Evolutionary conservation across 2,113 vertebrate genomes (phyloP).

Genomic region (Verasper variegatus): DNA sequence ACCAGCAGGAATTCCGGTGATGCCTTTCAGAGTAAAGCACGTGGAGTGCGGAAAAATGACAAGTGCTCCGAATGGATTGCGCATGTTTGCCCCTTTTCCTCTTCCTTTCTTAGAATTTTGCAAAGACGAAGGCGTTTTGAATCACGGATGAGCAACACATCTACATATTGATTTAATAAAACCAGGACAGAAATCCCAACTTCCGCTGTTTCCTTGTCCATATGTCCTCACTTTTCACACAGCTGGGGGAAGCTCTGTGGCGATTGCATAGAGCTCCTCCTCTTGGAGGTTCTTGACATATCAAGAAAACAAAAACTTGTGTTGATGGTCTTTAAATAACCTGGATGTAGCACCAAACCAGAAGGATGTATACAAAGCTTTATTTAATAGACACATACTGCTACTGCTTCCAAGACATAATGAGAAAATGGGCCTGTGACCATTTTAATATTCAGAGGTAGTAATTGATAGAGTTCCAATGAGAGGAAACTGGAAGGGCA

Average conservation of each 20-base stretch:
- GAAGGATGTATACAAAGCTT: background rate
- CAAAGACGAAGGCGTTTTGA: too few relatives aligned
- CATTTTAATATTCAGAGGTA: background rate
- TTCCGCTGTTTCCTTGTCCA: conserved; percentile 5
- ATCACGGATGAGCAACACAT: too few relatives aligned
- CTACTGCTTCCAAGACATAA: too few relatives aligned
- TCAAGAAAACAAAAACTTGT: conserved; percentile 13
- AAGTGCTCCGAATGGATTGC: background rate
- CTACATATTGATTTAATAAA: too few relatives aligned
- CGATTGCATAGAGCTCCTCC: conserved; percentile 59
- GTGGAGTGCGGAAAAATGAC: fast-evolving
- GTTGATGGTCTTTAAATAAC: conserved; percentile 67
- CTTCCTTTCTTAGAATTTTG: too few relatives aligned
- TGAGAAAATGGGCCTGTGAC: too few relatives aligned
- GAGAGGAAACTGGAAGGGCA: background rate
- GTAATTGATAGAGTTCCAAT: background rate
- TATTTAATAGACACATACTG: background rate
- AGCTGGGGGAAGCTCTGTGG: conserved; percentile 25
- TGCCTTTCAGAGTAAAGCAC: conserved; percentile 55
- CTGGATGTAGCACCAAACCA: background rate
- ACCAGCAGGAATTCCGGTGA: fast-evolving
- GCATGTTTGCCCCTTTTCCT: background rate
- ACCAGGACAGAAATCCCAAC: background rate
- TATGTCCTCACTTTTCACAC: background rate
- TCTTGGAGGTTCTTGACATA: conserved; percentile 51